Evolutionary conservation across 2,797 vertebrate species (phyloP).

Genomic region (Squalus acanthias): DNA sequence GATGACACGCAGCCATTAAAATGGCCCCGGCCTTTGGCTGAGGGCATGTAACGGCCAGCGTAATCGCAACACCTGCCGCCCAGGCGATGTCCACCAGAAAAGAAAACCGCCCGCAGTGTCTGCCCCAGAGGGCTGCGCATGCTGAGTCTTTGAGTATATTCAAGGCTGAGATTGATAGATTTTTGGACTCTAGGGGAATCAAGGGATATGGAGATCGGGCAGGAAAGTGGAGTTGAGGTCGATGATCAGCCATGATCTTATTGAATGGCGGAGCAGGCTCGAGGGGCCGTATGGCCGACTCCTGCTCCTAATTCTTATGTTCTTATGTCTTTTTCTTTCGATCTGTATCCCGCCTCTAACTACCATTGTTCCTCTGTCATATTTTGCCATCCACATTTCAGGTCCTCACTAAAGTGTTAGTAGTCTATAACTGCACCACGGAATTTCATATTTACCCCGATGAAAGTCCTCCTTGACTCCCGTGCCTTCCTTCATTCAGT

Average conservation of each 20-base stretch:
- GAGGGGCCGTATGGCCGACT: too few relatives aligned
- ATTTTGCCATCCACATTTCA: neutral
- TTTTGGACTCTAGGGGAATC: too few relatives aligned
- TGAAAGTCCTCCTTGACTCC: neutral
- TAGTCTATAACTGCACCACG: too few relatives aligned
- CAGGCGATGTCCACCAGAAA: neutral
- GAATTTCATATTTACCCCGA: neutral
- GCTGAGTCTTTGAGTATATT: too few relatives aligned
- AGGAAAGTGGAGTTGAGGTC: too few relatives aligned
- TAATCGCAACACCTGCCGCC: neutral
- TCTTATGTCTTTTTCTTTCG: neutral
- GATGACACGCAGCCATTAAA: neutral
- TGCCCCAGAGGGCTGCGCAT: too few relatives aligned
- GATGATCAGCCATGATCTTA: too few relatives aligned
- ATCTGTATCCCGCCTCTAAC: neutral
- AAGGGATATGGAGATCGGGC: too few relatives aligned
- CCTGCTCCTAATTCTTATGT: too few relatives aligned
- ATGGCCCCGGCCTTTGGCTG: neutral
- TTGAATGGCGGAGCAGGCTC: too few relatives aligned
- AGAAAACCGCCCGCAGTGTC: neutral
- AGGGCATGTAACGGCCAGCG: neutral
- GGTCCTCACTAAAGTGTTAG: neutral
- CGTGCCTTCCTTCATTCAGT: neutral
- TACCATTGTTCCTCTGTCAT: neutral
- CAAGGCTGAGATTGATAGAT: too few relatives aligned